Conservation (phyloP, 2,888 invertebrate genomes). For the Xestoiulus laeticollis region DNA sequence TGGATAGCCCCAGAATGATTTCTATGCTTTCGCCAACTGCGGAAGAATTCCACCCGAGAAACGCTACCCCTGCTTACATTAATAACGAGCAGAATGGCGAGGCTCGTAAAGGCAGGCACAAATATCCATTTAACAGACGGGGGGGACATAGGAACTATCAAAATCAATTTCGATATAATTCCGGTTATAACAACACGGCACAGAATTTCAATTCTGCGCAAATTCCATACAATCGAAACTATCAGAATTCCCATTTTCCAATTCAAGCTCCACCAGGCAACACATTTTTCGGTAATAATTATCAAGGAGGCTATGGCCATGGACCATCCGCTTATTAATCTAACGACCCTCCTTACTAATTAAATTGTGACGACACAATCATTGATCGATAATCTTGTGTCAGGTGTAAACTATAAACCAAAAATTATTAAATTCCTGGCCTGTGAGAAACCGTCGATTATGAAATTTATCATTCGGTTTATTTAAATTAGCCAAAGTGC, state of each 20-base stretch:
- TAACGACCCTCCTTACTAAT: too few relatives aligned
- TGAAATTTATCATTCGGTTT: too few relatives aligned
- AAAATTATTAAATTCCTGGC: too few relatives aligned
- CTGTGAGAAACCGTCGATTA: too few relatives aligned
- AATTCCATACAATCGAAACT: background rate
- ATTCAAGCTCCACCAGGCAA: background rate
- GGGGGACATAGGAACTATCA: background rate
- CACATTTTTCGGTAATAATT: background rate
- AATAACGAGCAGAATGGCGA: background rate
- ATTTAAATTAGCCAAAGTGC: too few relatives aligned
- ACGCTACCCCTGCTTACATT: background rate
- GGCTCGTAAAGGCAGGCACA: background rate
- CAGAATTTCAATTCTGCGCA: background rate
- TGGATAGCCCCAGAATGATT: background rate
- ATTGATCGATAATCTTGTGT: too few relatives aligned
- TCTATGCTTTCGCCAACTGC: background rate
- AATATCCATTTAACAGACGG: background rate
- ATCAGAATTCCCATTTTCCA: background rate
- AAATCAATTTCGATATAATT: too few relatives aligned
- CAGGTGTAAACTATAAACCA: too few relatives aligned
- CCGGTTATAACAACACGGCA: background rate
- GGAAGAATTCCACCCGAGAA: background rate
- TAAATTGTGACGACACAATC: too few relatives aligned
- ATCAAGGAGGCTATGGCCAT: background rate
- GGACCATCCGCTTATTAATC: background rate